phyloP scores from a whole-genome alignment of 2,888 invertebrate species.

The Hydraecia micacea region DNA sequence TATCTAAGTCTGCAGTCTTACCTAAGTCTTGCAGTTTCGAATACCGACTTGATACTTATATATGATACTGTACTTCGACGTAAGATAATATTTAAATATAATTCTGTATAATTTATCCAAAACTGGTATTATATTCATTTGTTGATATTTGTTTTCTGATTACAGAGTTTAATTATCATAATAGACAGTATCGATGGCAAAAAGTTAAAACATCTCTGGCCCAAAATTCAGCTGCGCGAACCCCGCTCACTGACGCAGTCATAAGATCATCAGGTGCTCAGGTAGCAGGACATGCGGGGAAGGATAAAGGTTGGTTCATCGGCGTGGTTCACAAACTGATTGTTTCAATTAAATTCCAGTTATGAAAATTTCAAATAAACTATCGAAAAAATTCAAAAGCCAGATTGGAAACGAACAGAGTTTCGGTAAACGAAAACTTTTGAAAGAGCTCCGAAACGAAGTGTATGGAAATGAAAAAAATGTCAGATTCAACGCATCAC shows the following conservation, averaged over 20 bases:
- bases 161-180: neutral
- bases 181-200: neutral
- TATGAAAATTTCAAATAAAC: constrained; percentile 2
- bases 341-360: neutral
- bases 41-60: neutral
- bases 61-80: neutral
- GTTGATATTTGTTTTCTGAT: neutral
- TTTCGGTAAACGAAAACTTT: constrained; percentile 21
- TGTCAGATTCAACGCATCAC: constrained; percentile 27
- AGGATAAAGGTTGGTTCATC: neutral
- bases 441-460: constrained; percentile 17
- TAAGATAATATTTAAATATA: neutral
- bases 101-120: neutral
- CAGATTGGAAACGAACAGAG: constrained; percentile 6
- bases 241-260: neutral
- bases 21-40: neutral
- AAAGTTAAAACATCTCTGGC: neutral
- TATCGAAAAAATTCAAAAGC: neutral
- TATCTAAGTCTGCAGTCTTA: neutral
- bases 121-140: neutral
- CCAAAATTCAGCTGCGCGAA: neutral
- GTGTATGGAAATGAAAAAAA: constrained; percentile 56
- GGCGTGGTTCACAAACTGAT: neutral
- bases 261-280: neutral
- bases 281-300: neutral